A percentile compares a stretch with the other conserved stretches of the same genome.
Conservation (phyloP, 2,888 invertebrate genomes). For the Coelinius sp. region DNA sequence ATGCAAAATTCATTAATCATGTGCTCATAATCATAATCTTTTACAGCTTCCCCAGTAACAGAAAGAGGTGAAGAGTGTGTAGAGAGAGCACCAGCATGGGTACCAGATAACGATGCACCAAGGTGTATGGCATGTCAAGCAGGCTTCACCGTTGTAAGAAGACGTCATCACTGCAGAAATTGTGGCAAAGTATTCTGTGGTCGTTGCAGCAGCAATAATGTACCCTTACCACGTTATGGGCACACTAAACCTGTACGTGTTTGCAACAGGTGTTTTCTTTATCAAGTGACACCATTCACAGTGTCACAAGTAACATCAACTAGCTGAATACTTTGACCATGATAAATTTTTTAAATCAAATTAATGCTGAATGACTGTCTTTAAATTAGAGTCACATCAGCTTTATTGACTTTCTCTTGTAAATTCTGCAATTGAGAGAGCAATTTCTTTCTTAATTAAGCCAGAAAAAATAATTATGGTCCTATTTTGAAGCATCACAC, state of each 20-base stretch:
- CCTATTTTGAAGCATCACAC: conserved; percentile 10
- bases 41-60: conserved; percentile 61
- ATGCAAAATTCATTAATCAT: too few species aligned
- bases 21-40: too few species aligned
- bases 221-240: conserved; percentile 93
- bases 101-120: conserved; percentile 93
- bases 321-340: conserved; percentile 60
- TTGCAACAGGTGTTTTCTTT: conserved; percentile 89
- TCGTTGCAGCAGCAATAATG: conserved; percentile 92
- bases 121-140: conserved; percentile 94
- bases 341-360: background rate
- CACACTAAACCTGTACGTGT: conserved; percentile 94
- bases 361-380: conserved; percentile 11
- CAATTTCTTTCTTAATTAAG: too few species aligned
- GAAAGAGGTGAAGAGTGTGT: conserved; percentile 68
- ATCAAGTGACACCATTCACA: conserved; percentile 79
- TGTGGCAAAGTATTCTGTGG: conserved; percentile 98
- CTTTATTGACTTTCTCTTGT: background rate
- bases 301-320: conserved; percentile 63
- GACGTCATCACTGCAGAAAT: conserved; percentile 97
- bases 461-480: background rate
- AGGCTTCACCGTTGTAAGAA: conserved; percentile 94
- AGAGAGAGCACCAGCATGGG: conserved; percentile 87
- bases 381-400: background rate
- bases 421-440: too few species aligned